phyloP scores from a whole-genome alignment of 2,113 vertebrate species.

The Rhinoptilus africanus region DNA sequence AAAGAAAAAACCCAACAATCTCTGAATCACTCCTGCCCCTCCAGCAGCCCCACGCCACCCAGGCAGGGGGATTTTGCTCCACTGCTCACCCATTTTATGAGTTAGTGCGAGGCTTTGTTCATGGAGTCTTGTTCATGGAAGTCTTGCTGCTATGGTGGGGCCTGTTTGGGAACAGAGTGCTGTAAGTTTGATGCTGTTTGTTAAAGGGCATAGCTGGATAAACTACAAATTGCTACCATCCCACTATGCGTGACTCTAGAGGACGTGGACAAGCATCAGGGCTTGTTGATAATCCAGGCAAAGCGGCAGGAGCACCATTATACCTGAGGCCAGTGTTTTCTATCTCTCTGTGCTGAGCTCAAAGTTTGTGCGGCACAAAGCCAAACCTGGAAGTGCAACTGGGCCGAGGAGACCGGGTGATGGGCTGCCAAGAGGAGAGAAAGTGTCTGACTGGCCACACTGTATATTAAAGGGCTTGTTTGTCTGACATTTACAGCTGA shows the following conservation, averaged over 20 bases:
- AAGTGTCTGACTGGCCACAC: background rate
- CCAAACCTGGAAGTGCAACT: background rate
- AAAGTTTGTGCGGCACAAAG: background rate
- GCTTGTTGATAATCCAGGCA: background rate
- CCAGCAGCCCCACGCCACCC: background rate
- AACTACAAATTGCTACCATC: background rate
- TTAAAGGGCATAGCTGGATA: background rate
- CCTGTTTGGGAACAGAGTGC: background rate
- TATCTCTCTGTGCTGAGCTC: background rate
- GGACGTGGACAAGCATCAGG: fast-evolving
- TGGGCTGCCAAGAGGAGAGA: background rate
- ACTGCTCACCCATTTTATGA: background rate
- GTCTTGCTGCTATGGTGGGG: background rate
- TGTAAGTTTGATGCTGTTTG: background rate
- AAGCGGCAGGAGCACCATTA: background rate
- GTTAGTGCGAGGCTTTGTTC: background rate
- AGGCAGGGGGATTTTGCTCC: background rate
- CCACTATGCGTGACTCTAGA: background rate
- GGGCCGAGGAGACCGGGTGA: background rate
- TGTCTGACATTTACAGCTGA: background rate
- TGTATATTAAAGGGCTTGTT: background rate
- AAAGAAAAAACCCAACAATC: background rate
- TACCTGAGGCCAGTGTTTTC: background rate
- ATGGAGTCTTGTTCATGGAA: background rate
- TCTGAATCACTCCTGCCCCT: background rate